Evolutionary conservation across 2,113 vertebrate genomes (phyloP).

Genomic region (Oncorhynchus clarkii): DNA sequence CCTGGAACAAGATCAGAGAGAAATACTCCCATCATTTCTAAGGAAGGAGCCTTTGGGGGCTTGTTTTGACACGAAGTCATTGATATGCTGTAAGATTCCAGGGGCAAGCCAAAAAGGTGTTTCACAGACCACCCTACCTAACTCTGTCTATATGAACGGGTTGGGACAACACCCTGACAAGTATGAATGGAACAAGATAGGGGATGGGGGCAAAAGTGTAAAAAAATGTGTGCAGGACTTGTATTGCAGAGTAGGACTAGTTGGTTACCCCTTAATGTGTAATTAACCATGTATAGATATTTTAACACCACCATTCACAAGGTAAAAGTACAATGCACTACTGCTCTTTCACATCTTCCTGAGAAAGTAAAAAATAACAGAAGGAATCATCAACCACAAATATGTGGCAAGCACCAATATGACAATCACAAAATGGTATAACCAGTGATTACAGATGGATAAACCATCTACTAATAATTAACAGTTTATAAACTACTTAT

Average conservation of each 20-base stretch:
- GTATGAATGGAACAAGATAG: neutral
- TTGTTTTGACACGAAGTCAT: conserved; percentile 56
- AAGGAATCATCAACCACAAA: no score
- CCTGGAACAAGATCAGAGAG: conserved; percentile 35
- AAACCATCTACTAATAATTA: no score
- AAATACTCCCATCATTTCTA: conserved; percentile 12
- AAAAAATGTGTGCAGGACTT: neutral
- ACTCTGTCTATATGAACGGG: neutral
- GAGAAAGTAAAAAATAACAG: no score
- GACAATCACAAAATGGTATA: no score
- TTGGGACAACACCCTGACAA: conserved; percentile 1
- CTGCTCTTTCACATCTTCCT: no score
- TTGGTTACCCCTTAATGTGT: neutral
- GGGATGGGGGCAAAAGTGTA: neutral
- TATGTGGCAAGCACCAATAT: no score
- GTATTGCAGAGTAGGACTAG: neutral
- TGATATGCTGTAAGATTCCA: conserved; percentile 51
- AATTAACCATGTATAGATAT: no score
- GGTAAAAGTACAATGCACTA: no score
- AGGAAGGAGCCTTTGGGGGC: neutral
- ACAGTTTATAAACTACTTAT: no score
- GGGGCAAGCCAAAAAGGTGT: conserved; percentile 22
- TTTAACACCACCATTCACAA: no score
- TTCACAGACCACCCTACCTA: neutral
- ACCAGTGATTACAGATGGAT: no score